Evolutionary conservation across 2,888 invertebrate species (phyloP), one percentile per base, ranked within the genome.

Genomic region (Catotricha subobsoleta): DNA sequence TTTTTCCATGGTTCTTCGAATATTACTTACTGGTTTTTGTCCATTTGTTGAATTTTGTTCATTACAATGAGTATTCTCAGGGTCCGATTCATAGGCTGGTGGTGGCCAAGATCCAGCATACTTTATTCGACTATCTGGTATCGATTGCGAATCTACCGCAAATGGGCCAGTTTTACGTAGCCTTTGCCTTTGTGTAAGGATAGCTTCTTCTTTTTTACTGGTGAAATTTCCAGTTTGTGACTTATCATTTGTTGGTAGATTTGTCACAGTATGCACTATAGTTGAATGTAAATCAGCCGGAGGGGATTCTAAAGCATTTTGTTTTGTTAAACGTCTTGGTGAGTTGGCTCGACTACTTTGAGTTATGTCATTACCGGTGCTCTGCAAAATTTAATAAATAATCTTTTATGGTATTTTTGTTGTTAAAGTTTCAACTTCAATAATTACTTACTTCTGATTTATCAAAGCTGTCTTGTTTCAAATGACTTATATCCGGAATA

Each of bases 251-350:
- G 41, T 46, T 8, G 31, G 15, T 18, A 44, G 55, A 35, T 57
- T 54, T 2, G 51, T 48, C 2, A 58, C 56, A 16, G 53, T 51
- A 47, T 59, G 59, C n/a, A 60, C 43, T 27, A 57, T 54, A 3
- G 57, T 58, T 3, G 57, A 51, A 41, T 59, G 57, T 16, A 58
- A 37, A 46, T 61, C 59, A 3, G 51, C 50, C 1, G 74, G 71
- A 3, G 76, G 75, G 13, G 76, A 76, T 48, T 77, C 76, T 37
- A 79, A 57, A n/a, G 78, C 78, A 20, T 74, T 73, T 58, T 79
- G 79, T 51, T 79, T 79, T 40, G 71, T 77, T 15, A 79, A 58
- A 44, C 72, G 67, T 44, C 78, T 62, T 3, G 77, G 77, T 47
- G 77, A 78, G 39, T 69, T 66, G 3, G 70, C 69, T 43, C 72